Conservation (phyloP, 2,797 vertebrate genomes). For the Trematomus bernacchii region DNA sequence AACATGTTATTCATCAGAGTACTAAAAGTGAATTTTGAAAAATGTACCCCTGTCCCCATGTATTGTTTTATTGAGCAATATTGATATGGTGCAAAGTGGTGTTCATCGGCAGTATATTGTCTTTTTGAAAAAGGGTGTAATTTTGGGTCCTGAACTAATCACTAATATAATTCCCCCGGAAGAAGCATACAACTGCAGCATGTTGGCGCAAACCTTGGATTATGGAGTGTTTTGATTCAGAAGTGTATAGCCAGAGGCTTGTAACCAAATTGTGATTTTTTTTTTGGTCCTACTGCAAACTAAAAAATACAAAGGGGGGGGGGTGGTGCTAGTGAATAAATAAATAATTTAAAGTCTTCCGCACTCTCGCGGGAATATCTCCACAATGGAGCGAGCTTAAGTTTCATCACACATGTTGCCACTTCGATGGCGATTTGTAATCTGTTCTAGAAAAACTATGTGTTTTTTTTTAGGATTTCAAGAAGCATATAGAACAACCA, state of each 20-base stretch:
- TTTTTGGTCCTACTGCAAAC: constrained; percentile 27
- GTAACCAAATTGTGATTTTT: constrained; percentile 38
- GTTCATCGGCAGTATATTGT: constrained; percentile 15
- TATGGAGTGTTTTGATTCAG: constrained; percentile 48
- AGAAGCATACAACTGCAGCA: constrained; percentile 30
- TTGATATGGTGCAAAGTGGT: neutral
- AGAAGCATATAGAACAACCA: too few relatives aligned
- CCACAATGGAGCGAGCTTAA: too few relatives aligned
- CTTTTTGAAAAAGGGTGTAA: constrained; percentile 17
- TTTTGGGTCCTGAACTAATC: constrained; percentile 22
- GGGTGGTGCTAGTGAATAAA: too few relatives aligned
- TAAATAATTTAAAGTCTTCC: too few relatives aligned
- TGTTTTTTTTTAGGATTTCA: too few relatives aligned
- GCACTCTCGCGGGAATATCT: too few relatives aligned
- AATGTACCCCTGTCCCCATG: neutral
- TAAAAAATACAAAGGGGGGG: constrained; percentile 15
- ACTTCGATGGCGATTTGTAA: too few relatives aligned
- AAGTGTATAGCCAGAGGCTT: constrained; percentile 42
- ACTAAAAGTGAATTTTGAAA: constrained; percentile 8
- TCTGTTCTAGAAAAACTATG: too few relatives aligned
- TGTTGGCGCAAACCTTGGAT: constrained; percentile 45
- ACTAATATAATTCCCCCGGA: constrained; percentile 22
- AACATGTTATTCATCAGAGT: constrained; percentile 16
- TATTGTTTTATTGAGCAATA: constrained; percentile 6
- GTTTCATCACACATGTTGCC: too few relatives aligned